These are phyloP conservation scores for Tetrapedia diversipes DNA, from an alignment of 2,888 invertebrate genomes.

Conservation along the genomic window DNA sequence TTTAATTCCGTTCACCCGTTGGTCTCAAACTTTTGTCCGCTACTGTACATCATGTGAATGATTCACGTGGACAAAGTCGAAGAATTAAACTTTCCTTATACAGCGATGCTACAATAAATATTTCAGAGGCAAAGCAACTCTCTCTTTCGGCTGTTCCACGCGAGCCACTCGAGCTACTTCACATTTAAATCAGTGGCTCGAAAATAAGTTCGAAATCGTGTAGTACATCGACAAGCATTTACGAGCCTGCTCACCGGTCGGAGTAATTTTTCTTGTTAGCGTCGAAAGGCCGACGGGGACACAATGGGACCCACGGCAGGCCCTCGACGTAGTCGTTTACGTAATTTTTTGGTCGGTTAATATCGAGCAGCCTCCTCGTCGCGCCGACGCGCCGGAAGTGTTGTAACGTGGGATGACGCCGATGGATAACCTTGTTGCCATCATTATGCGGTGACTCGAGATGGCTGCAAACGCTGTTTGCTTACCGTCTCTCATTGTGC, in stretches of 20 bases:
- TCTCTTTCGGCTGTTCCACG: not conserved
- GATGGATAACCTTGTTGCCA: slow-evolving; percentile 59
- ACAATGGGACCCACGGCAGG: too few relatives aligned
- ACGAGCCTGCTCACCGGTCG: slow-evolving; percentile 24
- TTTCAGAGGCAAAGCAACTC: not conserved
- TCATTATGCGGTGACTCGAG: slow-evolving; percentile 56
- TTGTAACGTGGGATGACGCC: slow-evolving; percentile 62
- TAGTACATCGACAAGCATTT: slow-evolving; percentile 32
- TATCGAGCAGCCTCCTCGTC: slow-evolving; percentile 46
- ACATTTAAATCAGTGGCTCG: not conserved
- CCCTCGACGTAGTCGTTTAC: slow-evolving; percentile 25
- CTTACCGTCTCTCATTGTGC: slow-evolving; percentile 42
- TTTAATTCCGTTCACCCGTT: too few relatives aligned
- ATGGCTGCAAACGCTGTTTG: slow-evolving; percentile 42
- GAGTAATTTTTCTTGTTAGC: slow-evolving; percentile 35
- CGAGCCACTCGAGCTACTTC: not conserved
- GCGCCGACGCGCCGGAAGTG: slow-evolving; percentile 57
- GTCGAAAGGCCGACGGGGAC: slow-evolving; percentile 34
- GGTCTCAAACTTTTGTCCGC: too few relatives aligned
- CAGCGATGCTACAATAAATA: not conserved
- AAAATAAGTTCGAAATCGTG: slow-evolving; percentile 48
- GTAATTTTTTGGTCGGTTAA: slow-evolving; percentile 52
- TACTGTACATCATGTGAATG: too few relatives aligned
- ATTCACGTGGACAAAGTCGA: not conserved
- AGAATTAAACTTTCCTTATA: not conserved